Percentiles rank a stretch among this genome's conserved stretches.
phyloP scores from a whole-genome alignment of 2,888 invertebrate species.

The Noctua janthina region DNA sequence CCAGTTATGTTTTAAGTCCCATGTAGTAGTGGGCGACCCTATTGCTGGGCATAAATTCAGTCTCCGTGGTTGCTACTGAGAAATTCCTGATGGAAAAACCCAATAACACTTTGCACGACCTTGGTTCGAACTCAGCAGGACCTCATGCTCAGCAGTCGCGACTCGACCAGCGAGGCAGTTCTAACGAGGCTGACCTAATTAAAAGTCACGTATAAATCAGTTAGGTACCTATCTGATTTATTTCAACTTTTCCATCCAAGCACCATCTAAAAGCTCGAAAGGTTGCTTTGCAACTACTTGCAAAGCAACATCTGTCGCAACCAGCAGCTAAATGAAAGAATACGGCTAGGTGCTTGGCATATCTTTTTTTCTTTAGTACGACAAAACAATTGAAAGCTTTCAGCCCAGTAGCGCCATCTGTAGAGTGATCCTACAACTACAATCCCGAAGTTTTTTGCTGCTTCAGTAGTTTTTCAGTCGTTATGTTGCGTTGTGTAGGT shows the following conservation, averaged over 20 bases:
- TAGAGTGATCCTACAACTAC: not conserved
- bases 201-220: not conserved
- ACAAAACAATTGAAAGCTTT: not conserved
- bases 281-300: not conserved
- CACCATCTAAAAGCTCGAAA: not conserved
- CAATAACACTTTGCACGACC: no score
- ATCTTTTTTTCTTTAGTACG: no score
- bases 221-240: not conserved
- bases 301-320: not conserved
- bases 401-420: conserved; percentile 34
- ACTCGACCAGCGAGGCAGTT: no score
- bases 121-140: no score
- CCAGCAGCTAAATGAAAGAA: not conserved
- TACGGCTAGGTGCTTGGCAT: no score
- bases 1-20: no score
- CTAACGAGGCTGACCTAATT: not conserved
- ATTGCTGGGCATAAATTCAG: no score
- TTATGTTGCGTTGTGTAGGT: not conserved
- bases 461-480: not conserved
- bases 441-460: not conserved
- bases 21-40: no score
- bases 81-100: no score
- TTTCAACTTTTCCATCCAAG: not conserved
- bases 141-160: no score
- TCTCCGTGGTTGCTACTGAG: no score